Base-by-base conservation (phyloP, 2,797 vertebrate species). In the Dendrocincla tyrannina region DNA sequence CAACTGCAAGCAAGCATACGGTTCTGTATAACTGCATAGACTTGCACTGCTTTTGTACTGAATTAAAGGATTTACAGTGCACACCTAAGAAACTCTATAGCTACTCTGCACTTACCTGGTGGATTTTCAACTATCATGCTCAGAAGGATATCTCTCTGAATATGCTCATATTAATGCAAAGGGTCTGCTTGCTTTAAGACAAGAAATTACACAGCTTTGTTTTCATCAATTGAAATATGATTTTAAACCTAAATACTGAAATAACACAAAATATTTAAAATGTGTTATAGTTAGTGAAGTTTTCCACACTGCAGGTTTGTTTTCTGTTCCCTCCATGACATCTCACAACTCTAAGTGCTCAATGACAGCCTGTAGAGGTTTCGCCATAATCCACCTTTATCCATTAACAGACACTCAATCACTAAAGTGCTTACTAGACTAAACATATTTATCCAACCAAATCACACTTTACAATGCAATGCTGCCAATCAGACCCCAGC, bases 351-450 rank as follows among this genome's bases (percentile, higher is more conserved):
- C 97, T 98, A 98, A 98, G 98, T 98, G 97, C 98, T 98, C 98
- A 98, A 80, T 97, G 98, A 98, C 98, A 98, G 98, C 94, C 98
- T 95, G 97, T 98, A 98, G 98, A 98, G 97, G 98, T 97, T 98
- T 98, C 81, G 1, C 97, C 92, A 95, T 98, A 98, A 98, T 98
- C 98, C 98, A 98, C 97, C 98, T 98, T 98, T 97, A 98, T 98
- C 98, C 98, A 98, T 98, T 98, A 98, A 98, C 98, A 98, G 98
- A 98, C 98, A 98, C 98, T 98, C 98, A 98, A 98, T 98, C 98
- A 98, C 98, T 98, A 97, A 98, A 98, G 97, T 97, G 98, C 98
- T 98, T 98, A 98, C 98, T 97, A 98, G 98, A 98, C 98, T 98
- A 98, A 98, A 98, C 98, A 98, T 98, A 98, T 98, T 98, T 98